Evolutionary conservation across 2,888 invertebrate genomes (phyloP).

Genomic region (Cataglyphis altisquamis): DNA sequence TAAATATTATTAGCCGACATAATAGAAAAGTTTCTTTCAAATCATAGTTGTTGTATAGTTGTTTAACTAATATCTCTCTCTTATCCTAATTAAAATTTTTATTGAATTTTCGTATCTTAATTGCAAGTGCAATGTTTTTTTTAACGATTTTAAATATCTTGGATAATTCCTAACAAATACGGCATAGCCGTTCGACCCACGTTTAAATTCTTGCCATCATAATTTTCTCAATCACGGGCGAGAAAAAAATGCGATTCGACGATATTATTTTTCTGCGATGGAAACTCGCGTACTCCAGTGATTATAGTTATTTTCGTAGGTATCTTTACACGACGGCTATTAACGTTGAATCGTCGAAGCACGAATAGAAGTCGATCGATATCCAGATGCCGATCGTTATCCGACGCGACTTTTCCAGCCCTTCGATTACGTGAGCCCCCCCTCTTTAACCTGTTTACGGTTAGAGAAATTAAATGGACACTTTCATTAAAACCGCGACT

Average conservation of each 20-base stretch:
- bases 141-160: not conserved
- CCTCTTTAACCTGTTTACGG: conserved; percentile 26
- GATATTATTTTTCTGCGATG: conserved; percentile 44
- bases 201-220: conserved; percentile 33
- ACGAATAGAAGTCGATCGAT: conserved; percentile 76
- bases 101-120: not conserved
- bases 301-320: conserved; percentile 66
- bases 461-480: conserved; percentile 57
- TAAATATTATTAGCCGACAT: not conserved
- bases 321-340: conserved; percentile 62
- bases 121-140: not conserved
- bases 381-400: conserved; percentile 75
- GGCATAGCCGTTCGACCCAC: not conserved
- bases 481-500: conserved; percentile 62
- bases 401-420: conserved; percentile 68
- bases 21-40: no score
- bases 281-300: conserved; percentile 49
- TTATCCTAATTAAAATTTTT: not conserved
- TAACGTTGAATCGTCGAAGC: conserved; percentile 64
- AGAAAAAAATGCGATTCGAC: conserved; percentile 48
- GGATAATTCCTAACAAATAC: not conserved
- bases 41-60: not conserved
- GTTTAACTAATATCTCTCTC: not conserved
- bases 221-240: conserved; percentile 29
- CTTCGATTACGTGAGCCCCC: conserved; percentile 47